Evolutionary conservation across 2,888 invertebrate species (phyloP).

Genomic region (Caenorhabditis zanzibari): DNA sequence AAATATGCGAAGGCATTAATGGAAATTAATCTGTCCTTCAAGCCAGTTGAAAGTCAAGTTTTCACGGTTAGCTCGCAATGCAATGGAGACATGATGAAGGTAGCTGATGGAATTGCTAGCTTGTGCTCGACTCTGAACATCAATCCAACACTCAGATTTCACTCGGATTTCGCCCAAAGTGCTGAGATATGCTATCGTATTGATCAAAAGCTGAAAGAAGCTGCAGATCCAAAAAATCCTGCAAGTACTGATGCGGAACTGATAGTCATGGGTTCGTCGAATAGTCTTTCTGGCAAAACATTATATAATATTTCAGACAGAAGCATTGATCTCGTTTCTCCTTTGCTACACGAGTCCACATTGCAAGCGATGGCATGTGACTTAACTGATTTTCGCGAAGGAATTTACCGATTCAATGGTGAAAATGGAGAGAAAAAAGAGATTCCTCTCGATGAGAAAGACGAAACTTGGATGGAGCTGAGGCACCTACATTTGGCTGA

Average conservation of each 20-base stretch:
- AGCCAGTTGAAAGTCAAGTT: conserved; percentile 35
- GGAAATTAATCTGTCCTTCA: conserved; percentile 46
- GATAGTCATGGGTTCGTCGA: conserved; percentile 32
- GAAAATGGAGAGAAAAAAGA: conserved; percentile 1
- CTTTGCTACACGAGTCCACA: conserved; percentile 49
- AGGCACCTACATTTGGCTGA: conserved; percentile 48
- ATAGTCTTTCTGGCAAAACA: not conserved
- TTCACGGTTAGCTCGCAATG: conserved; percentile 18
- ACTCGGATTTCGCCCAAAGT: conserved; percentile 47
- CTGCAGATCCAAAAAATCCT: conserved; percentile 7
- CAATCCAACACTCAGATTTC: conserved; percentile 46
- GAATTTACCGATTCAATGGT: conserved; percentile 17
- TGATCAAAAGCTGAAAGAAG: conserved; percentile 51
- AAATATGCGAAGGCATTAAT: conserved; percentile 31
- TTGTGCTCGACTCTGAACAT: conserved; percentile 28
- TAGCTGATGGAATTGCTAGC: conserved; percentile 29
- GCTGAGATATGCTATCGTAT: conserved; percentile 54
- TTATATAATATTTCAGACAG: conserved; percentile 35
- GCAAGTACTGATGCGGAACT: conserved; percentile 41
- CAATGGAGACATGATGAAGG: conserved; percentile 7
- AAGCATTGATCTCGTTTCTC: conserved; percentile 51
- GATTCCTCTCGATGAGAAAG: conserved; percentile 39
- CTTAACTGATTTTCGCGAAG: conserved; percentile 22
- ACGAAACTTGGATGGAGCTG: conserved; percentile 42
- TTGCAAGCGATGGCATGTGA: conserved; percentile 50